A percentile compares a stretch with the other conserved stretches of the same genome.
phyloP scores from a whole-genome alignment of 2,797 vertebrate species.

The Ibycter americanus region DNA sequence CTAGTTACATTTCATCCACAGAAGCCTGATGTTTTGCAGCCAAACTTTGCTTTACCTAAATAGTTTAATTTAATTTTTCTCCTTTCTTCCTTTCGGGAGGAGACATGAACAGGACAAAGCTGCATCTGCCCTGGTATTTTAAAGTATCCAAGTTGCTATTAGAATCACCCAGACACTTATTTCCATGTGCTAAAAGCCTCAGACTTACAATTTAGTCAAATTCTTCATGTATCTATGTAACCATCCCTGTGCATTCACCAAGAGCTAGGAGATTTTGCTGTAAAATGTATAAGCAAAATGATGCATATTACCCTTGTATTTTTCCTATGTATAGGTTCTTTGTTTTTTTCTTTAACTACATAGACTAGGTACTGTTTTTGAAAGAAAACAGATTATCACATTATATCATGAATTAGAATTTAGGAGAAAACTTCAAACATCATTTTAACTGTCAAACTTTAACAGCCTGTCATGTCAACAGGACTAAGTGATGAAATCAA shows the following conservation, averaged over 20 bases:
- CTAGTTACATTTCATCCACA: background rate
- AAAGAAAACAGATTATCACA: background rate
- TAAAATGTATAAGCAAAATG: background rate
- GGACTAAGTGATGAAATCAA: background rate
- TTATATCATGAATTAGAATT: background rate
- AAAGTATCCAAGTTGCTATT: background rate
- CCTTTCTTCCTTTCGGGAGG: background rate
- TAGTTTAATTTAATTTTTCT: background rate
- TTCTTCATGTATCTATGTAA: background rate
- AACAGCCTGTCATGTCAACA: background rate
- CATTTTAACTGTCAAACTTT: background rate
- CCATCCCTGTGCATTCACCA: background rate
- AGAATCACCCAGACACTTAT: background rate
- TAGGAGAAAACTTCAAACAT: background rate
- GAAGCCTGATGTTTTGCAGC: background rate
- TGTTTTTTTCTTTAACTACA: background rate
- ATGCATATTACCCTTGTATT: background rate
- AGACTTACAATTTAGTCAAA: background rate
- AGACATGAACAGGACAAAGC: accelerated
- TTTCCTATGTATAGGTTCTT: background rate
- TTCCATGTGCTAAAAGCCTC: background rate
- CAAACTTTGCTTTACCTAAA: background rate
- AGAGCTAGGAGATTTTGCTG: background rate
- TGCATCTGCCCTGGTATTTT: background rate
- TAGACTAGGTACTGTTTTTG: background rate